Base-by-base conservation (phyloP, 1,140 invertebrate genomes). In the Luehdorfia chinensis region DNA sequence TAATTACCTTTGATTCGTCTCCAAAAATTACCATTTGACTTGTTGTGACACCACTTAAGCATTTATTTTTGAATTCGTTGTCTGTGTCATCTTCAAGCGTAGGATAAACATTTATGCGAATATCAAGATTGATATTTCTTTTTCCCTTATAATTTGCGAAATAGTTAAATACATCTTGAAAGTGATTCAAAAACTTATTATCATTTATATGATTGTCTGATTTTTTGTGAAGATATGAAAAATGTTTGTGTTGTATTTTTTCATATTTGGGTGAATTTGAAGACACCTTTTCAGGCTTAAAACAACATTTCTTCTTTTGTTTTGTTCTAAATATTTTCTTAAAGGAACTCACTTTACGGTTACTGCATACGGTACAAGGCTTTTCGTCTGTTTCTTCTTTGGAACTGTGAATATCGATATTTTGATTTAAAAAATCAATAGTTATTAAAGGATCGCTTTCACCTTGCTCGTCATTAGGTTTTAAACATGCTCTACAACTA, bases 41-140 rank as follows among this genome's bases (percentile, higher is more conserved):
- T 9, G 30, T 12, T 5, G 6, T 31, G 6, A 31, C 11, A 5
- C 9, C 12, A 12, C 30, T 12, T 13, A 12, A 5, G 9, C 2
- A 1, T 13, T 31, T 12, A 31, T 13, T 13, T 11, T 12, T 11
- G 2, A 2, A 2, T 13, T 31, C 30, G 12, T 8, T 8, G 3
- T 12, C 6, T 12, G 6, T 12, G 30, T 47, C 25, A 30, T 44
- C 36, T 7, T 34, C 28, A 30, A 12, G 8, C 1, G 18, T 30
- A 2, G 69, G 59, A 16, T 51, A 52, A 4, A 80, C 39, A 23
- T 67, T 77, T 3, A 77, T 50, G 30, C 63, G 53, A 37, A 81
- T 55, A 31, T 78, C 66, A 15, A 81, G 33, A 55, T 69, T 75
- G 11, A 81, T 44, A 49, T 73, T 55, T 11, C 56, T 67, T 11